These are phyloP conservation scores for Papilio aristodemus DNA, from an alignment of 1,140 invertebrate species.

Conservation along the genomic window DNA sequence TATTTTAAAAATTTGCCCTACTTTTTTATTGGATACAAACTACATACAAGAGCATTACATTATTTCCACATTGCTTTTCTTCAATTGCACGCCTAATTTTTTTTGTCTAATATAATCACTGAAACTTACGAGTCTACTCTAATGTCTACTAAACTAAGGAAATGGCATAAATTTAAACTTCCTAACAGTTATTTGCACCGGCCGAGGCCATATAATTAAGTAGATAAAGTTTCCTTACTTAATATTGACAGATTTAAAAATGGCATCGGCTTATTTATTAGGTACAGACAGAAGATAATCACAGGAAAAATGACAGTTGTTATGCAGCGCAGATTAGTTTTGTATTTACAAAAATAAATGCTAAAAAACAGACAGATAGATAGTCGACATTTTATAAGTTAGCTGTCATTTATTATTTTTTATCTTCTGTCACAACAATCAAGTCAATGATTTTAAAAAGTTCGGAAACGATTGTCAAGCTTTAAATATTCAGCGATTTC, in stretches of 20 bases:
- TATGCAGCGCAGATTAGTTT: no score
- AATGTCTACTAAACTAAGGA: slow-evolving; percentile 41
- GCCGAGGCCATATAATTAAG: slow-evolving; percentile 35
- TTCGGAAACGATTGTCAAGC: not conserved
- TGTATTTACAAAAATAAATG: no score
- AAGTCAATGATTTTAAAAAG: not conserved
- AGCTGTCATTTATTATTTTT: slow-evolving; percentile 13
- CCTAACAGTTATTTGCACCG: slow-evolving; percentile 32
- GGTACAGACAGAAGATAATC: slow-evolving; percentile 7
- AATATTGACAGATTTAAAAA: slow-evolving; percentile 23
- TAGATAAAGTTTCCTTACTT: slow-evolving; percentile 33
- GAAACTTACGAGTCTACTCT: slow-evolving; percentile 36
- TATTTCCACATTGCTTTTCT: slow-evolving; percentile 24
- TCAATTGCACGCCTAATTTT: slow-evolving; percentile 37
- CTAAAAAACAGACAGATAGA: not conserved
- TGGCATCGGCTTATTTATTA: not conserved
- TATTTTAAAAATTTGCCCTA: slow-evolving; percentile 7
- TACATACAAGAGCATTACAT: slow-evolving; percentile 2
- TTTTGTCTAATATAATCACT: slow-evolving; percentile 25
- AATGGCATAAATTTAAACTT: slow-evolving; percentile 53
- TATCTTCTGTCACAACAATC: slow-evolving; percentile 9
- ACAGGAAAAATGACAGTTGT: slow-evolving; percentile 3
- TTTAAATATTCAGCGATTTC: not conserved
- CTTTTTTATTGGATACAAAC: slow-evolving; percentile 8
- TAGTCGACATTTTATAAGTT: not conserved